Conservation (phyloP, 2,797 vertebrate species). For the Enteromius argenteus region DNA sequence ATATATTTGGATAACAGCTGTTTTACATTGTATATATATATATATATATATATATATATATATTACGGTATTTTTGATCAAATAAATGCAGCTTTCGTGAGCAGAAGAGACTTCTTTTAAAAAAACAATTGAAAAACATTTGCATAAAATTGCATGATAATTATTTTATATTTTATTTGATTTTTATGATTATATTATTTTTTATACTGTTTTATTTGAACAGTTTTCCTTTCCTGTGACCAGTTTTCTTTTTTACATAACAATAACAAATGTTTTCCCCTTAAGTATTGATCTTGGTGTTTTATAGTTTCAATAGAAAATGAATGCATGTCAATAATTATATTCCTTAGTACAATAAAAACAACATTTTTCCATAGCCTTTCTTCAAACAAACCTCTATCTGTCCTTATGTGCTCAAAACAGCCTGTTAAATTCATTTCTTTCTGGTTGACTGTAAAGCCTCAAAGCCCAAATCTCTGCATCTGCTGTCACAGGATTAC, state of each 20-base stretch:
- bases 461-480: background rate
- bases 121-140: background rate
- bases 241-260: background rate
- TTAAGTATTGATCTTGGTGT: background rate
- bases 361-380: background rate
- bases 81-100: background rate
- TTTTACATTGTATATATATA: background rate
- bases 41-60: too few relatives aligned
- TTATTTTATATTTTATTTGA: background rate
- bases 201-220: background rate
- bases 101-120: background rate
- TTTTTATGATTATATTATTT: background rate
- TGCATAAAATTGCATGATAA: background rate
- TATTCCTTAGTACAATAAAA: background rate
- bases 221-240: background rate
- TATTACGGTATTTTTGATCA: background rate
- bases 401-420: background rate
- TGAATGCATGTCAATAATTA: background rate
- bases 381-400: background rate
- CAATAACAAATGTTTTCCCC: background rate
- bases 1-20: background rate
- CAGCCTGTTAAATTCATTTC: background rate
- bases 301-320: background rate
- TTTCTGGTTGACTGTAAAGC: background rate
- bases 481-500: conserved; percentile 17